These are phyloP conservation scores for Meloidogyne exigua DNA, from an alignment of 1,140 invertebrate species.

Conservation along the genomic window DNA sequence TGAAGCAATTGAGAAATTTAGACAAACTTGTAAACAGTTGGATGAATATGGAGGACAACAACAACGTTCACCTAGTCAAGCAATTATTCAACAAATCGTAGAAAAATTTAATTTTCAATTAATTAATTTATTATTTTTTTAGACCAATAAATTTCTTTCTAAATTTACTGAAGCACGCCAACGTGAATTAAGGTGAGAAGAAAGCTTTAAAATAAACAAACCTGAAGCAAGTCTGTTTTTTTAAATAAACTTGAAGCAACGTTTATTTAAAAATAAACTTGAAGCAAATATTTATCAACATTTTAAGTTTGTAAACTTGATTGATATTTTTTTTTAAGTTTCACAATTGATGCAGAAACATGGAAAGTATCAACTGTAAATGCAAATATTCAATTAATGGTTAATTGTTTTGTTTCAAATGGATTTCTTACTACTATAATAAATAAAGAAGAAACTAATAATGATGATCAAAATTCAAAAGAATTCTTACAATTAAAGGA, in stretches of 20 bases:
- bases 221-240: background rate
- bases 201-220: no score
- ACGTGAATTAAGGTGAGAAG: conserved; percentile 73
- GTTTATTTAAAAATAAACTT: no score
- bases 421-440: conserved; percentile 53
- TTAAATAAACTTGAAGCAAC: background rate
- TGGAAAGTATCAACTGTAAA: conserved; percentile 92
- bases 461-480: conserved; percentile 4
- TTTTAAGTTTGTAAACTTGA: background rate
- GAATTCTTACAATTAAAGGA: conserved; percentile 37
- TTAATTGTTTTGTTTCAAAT: conserved; percentile 73
- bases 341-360: conserved; percentile 80
- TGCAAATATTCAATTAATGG: conserved; percentile 78
- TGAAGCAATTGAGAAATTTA: conserved; percentile 37
- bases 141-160: conserved; percentile 73
- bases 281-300: background rate
- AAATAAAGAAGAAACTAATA: conserved; percentile 18
- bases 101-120: background rate
- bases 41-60: conserved; percentile 3
- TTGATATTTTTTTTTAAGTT: conserved; percentile 26
- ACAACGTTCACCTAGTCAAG: conserved; percentile 43
- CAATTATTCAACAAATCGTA: conserved; percentile 42
- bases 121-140: background rate
- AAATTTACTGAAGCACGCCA: conserved; percentile 85
- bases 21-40: conserved; percentile 11